Base-by-base conservation (phyloP, 2,113 vertebrate species). In the Phyllostomus hastatus region DNA sequence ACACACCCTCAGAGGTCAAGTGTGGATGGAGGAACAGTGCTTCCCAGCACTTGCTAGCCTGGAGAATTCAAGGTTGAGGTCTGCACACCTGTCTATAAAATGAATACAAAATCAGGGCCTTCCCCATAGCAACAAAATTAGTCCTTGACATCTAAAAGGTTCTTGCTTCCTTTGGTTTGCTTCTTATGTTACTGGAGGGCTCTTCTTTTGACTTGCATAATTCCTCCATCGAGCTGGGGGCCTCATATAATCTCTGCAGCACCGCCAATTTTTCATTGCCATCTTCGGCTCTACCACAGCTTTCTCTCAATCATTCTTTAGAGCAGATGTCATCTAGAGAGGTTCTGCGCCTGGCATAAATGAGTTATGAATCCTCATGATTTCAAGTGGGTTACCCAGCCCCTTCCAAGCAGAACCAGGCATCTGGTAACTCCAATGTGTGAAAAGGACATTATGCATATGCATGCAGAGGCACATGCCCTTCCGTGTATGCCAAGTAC, bases 361-460 rank as follows among this genome's bases (percentile, higher is more conserved):
- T 96, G 96, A 95, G 73, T 96, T 96, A 95, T 75, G 66, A 97
- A 52, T 94, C 84, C 79, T 95, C 69, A 9, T 17, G 89, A 91
- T 93, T 97, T 96, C 91, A 89, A 95, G 88, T 81, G 64, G 94
- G 70, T 89, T 95, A 76, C 48, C 90, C 91, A 89, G 66, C 81
- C 82, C 86, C 72, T 97, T 92, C 92, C 38, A 38, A 82, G 83
- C 64, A 95, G 91, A 96, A 86, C 69, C 50, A 87, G 87, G 95
- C 96, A 96, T 96, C 95, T 97, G 94, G 93, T 90, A 87, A 78
- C 75, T 96, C 78, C 91, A 72, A 66, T 28, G 86, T 96, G 95
- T 96, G 94, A 97, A 94, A 85, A 84, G 94, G 93, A 97, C 91
- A 90, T 96, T 92, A 98, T 95, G 94, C 92, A 94, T 94, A 97